Conservation (phyloP, 1,140 invertebrate genomes). For the Coelopa frigida region DNA sequence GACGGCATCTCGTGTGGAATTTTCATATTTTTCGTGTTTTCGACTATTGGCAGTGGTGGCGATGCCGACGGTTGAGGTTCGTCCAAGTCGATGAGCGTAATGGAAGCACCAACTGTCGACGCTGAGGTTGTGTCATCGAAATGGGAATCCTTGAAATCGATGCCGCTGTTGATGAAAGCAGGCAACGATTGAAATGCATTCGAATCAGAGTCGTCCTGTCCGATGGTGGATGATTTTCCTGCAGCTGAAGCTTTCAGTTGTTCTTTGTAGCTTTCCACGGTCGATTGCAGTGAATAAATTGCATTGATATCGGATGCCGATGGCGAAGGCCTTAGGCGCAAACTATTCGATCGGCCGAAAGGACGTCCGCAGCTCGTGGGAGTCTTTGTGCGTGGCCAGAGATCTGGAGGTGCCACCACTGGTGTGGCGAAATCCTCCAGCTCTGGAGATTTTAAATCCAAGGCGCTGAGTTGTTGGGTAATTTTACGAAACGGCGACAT, state of each 20-base stretch:
- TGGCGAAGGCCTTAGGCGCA: constrained; percentile 25
- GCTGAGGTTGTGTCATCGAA: background rate
- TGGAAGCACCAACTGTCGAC: background rate
- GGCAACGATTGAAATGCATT: constrained; percentile 36
- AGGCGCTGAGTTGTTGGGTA: constrained; percentile 63
- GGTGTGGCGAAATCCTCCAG: constrained; percentile 64
- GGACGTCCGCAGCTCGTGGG: constrained; percentile 6
- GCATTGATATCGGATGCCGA: constrained; percentile 37
- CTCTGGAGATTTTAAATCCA: constrained; percentile 63
- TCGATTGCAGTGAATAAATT: constrained; percentile 36
- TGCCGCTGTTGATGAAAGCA: constrained; percentile 12
- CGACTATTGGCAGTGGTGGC: background rate
- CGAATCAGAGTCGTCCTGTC: background rate
- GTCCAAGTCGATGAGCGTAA: constrained; percentile 27
- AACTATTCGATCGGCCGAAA: constrained; percentile 37
- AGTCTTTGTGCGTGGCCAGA: constrained; percentile 49
- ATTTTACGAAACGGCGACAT: constrained; percentile 68
- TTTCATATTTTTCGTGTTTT: background rate
- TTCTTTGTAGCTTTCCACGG: constrained; percentile 39
- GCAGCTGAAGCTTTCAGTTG: constrained; percentile 27
- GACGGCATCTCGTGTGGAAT: constrained; percentile 1
- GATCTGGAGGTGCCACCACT: constrained; percentile 54
- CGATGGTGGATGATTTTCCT: background rate
- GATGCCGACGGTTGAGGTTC: constrained; percentile 8
- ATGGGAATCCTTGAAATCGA: constrained; percentile 6